Conservation (phyloP, 2,797 vertebrate genomes). For the Chaetophractus vellerosus region DNA sequence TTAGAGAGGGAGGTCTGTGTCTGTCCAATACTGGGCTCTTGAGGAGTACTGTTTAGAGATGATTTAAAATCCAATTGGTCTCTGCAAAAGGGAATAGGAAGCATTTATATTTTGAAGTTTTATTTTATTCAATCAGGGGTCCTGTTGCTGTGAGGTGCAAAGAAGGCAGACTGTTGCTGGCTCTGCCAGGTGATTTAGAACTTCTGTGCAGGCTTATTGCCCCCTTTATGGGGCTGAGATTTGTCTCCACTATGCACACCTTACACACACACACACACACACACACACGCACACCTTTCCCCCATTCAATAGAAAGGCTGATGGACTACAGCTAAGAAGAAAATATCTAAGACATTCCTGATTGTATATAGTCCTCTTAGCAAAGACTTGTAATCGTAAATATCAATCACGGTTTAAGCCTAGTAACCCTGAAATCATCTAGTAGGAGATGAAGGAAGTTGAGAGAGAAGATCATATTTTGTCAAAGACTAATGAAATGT, state of each 20-base stretch:
- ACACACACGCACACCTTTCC: neutral
- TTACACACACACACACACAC: too few species aligned
- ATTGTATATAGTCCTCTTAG: slow-evolving; percentile 21
- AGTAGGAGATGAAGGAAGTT: neutral
- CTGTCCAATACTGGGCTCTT: neutral
- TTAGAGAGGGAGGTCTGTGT: slow-evolving; percentile 27
- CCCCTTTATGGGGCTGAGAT: neutral
- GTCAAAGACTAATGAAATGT: slow-evolving; percentile 48
- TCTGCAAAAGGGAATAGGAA: slow-evolving; percentile 40
- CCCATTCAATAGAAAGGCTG: slow-evolving; percentile 28
- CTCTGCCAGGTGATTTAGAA: neutral
- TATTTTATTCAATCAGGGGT: neutral
- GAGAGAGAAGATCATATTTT: slow-evolving; percentile 25
- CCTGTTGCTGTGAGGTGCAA: slow-evolving; percentile 14
- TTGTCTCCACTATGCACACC: neutral
- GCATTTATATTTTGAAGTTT: neutral
- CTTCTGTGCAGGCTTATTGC: neutral
- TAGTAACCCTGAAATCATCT: neutral
- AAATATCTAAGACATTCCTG: slow-evolving; percentile 13
- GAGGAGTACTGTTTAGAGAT: neutral
- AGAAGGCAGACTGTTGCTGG: neutral
- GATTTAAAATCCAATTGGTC: slow-evolving; percentile 25
- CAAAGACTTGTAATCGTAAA: neutral
- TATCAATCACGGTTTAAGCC: slow-evolving; percentile 17
- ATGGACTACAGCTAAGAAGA: slow-evolving; percentile 14